phyloP scores from a whole-genome alignment of 1,140 invertebrate species.

The Drosophila lini region DNA sequence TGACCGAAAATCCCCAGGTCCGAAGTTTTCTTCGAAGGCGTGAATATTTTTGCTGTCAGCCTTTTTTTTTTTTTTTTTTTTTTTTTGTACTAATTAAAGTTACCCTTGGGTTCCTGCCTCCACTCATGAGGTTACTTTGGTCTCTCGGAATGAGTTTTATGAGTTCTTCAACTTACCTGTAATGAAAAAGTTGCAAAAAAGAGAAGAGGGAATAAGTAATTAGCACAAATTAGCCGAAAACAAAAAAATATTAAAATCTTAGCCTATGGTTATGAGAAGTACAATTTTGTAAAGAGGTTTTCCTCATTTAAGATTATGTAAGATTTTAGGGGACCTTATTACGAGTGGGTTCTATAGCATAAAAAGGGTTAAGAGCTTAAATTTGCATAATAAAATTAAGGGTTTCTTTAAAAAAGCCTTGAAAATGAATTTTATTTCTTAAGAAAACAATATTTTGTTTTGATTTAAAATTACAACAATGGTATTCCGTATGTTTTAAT shows the following conservation, averaged over 20 bases:
- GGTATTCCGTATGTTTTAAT: background rate
- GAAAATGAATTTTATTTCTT: background rate
- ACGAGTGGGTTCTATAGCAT: background rate
- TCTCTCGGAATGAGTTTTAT: constrained; percentile 41
- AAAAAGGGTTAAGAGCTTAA: background rate
- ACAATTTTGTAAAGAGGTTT: constrained; percentile 5
- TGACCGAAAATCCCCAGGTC: constrained; percentile 30
- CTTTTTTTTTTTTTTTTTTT: constrained; percentile 9
- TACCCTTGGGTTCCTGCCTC: constrained; percentile 15
- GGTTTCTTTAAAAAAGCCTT: background rate
- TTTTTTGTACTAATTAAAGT: constrained; percentile 68
- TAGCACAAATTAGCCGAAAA: constrained; percentile 67
- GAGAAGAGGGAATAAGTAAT: constrained; percentile 66
- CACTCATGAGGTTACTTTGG: constrained; percentile 44
- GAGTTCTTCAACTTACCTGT: constrained; percentile 75
- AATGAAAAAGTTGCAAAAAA: constrained; percentile 63
- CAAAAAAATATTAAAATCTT: constrained; percentile 18
- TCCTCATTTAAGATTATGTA: constrained; percentile 17
- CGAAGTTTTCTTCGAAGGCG: constrained; percentile 54
- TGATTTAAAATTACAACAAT: background rate
- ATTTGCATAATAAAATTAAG: background rate
- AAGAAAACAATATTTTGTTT: background rate
- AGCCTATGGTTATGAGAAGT: constrained; percentile 52
- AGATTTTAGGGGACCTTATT: constrained; percentile 10
- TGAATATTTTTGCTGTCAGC: constrained; percentile 53